Base-by-base conservation (phyloP, 92 coral and sea anemone species). In the Siderastrea siderea region DNA sequence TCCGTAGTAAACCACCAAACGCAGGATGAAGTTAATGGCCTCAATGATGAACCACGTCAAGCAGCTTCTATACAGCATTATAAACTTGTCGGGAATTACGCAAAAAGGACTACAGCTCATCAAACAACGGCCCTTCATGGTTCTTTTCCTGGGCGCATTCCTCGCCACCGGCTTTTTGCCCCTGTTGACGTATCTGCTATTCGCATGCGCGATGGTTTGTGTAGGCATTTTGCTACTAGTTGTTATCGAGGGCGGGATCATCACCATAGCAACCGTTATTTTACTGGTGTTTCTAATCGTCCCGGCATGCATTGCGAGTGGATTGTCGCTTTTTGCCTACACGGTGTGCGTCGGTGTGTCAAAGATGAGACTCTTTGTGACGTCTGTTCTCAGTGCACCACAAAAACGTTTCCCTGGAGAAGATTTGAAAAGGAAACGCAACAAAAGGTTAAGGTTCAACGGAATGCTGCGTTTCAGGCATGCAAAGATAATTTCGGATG, bases 271-370 rank as follows among this genome's bases (percentile, higher is more conserved):
- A 59, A 79, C 83, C 6, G 9, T 83, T 4, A 19, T 63, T 1
- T 68, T 87, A 17, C 7, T 87, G 71, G 76, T 49, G 6, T 61
- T 78, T 71, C 79, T 91, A n/a, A 49, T 67, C 47, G 19, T 91
- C 16, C 94, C 94, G 5, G 87, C 73, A 5, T 83, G 74, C 45
- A 47, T 71, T 50, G 70, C 86, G 7, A 14, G 79, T 47, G 86
- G 69, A 71, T 57, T 72, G 14, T 52, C 80, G 60, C 51, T 61
- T 72, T 50, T 60, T 15, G 80, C 9, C 14, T 83, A 11, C 73
- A 7, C 64, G 2, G 1, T 60, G 15, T 47, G 61, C 60, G 19
- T 26, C 61, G 72, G 26, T 13, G 61, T 60, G 65, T 60, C 63
- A 19, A 72, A 63, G 58, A 72, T 83, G 53, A 83, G 51, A 61